Evolutionary conservation across 2,888 invertebrate genomes (phyloP).

Genomic region (Exocentrus adspersus): DNA sequence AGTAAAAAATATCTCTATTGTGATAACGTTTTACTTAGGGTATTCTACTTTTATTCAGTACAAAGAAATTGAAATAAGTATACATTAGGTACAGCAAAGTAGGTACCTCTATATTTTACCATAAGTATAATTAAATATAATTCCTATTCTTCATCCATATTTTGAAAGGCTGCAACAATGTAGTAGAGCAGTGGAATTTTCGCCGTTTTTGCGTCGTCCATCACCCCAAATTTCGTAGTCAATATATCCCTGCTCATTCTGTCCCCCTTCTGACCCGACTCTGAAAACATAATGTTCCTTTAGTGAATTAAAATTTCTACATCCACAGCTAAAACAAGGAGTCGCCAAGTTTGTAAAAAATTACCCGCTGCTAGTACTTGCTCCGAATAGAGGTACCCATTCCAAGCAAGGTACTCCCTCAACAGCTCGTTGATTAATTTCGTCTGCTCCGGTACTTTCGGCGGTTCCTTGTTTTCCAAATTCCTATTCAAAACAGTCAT

Average conservation of each 20-base stretch:
- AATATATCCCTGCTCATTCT: slow-evolving; percentile 56
- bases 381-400: slow-evolving; percentile 73
- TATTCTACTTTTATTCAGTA: too few relatives aligned
- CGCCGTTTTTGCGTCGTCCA: slow-evolving; percentile 59
- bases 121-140: too few relatives aligned
- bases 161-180: slow-evolving; percentile 60
- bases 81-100: too few relatives aligned
- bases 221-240: slow-evolving; percentile 60
- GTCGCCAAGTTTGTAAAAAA: too few relatives aligned
- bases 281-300: too few relatives aligned
- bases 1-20: too few relatives aligned
- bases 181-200: slow-evolving; percentile 62
- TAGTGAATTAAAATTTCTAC: too few relatives aligned
- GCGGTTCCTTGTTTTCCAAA: slow-evolving; percentile 47
- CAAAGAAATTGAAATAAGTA: too few relatives aligned
- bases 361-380: slow-evolving; percentile 60
- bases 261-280: slow-evolving; percentile 58
- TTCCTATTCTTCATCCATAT: slow-evolving; percentile 43
- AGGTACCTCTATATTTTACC: too few relatives aligned
- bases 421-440: slow-evolving; percentile 73
- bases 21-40: too few relatives aligned
- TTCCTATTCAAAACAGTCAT: slow-evolving; percentile 60
- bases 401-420: slow-evolving; percentile 76
- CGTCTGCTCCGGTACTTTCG: slow-evolving; percentile 60
- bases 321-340: too few relatives aligned